Percentiles rank a stretch among this genome's conserved stretches.
Conservation (phyloP, 2,113 vertebrate species). For the Condylura cristata region DNA sequence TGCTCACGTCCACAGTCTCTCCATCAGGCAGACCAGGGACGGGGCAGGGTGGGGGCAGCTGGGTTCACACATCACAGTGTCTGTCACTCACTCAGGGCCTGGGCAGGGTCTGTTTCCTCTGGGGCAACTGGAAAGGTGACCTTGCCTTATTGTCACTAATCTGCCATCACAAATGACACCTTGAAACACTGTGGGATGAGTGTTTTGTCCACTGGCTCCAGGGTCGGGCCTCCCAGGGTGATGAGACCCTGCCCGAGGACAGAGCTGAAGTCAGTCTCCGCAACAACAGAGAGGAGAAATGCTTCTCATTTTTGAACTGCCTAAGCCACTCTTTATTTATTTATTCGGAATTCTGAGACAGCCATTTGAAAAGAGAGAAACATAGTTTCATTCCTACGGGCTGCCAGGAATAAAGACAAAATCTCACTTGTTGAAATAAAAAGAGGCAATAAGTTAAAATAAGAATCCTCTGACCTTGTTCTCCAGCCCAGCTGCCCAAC, state of each 20-base stretch:
- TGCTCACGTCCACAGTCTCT: not conserved
- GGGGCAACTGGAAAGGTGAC: not conserved
- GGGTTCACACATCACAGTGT: too few relatives aligned
- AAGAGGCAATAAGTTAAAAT: slow-evolving; percentile 52
- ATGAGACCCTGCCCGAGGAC: not conserved
- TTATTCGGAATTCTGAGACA: not conserved
- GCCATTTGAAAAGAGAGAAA: slow-evolving; percentile 39
- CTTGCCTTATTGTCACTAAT: not conserved
- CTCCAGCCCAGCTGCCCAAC: not conserved
- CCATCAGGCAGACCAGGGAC: not conserved
- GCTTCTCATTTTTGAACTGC: not conserved
- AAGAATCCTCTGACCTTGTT: slow-evolving; percentile 33
- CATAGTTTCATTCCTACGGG: slow-evolving; percentile 59
- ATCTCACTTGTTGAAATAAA: slow-evolving; percentile 66
- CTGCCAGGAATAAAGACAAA: slow-evolving; percentile 51
- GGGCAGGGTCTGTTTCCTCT: not conserved
- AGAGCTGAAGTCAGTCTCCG: not conserved
- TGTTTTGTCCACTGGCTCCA: not conserved
- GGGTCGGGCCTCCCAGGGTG: not conserved
- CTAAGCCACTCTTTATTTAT: not conserved
- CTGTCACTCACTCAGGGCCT: fast-evolving
- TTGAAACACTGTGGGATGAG: not conserved
- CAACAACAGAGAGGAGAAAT: not conserved
- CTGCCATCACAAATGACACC: fast-evolving
- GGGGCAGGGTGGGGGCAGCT: not conserved